phyloP scores from a whole-genome alignment of 2,113 vertebrate species.

The Paradisaea rubra region DNA sequence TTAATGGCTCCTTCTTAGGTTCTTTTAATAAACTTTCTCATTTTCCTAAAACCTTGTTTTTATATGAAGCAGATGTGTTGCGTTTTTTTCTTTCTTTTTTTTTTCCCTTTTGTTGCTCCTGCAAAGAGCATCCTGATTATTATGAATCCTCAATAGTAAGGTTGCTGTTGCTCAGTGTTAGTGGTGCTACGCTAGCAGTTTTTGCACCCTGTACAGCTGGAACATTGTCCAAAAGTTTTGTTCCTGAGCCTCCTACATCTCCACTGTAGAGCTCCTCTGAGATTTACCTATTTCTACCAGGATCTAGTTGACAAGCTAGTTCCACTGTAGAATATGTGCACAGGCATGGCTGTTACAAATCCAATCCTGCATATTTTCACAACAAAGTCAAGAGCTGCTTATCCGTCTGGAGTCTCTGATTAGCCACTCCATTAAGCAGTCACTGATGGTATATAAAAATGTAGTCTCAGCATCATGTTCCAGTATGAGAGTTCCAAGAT shows the following conservation, averaged over 20 bases:
- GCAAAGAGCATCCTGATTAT: background rate
- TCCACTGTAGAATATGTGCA: background rate
- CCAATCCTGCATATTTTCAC: background rate
- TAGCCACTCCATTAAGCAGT: background rate
- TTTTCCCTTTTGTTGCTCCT: background rate
- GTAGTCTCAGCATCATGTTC: background rate
- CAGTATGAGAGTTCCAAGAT: background rate
- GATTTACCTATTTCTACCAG: background rate
- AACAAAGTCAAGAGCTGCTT: background rate
- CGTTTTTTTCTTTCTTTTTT: fast-evolving
- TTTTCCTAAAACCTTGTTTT: background rate
- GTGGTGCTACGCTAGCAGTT: background rate
- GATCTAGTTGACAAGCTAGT: background rate
- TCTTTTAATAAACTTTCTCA: background rate
- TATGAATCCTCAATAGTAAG: background rate
- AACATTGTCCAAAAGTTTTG: background rate
- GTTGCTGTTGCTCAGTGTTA: background rate
- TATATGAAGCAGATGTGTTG: background rate
- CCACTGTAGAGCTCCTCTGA: background rate
- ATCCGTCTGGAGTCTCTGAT: background rate
- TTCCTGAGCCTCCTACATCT: background rate
- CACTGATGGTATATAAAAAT: background rate
- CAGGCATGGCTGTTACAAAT: background rate
- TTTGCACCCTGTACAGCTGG: background rate
- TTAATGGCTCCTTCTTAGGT: background rate